Evolutionary conservation across 2,888 invertebrate genomes (phyloP).

Genomic region (Cataglyphis altisquamis): DNA sequence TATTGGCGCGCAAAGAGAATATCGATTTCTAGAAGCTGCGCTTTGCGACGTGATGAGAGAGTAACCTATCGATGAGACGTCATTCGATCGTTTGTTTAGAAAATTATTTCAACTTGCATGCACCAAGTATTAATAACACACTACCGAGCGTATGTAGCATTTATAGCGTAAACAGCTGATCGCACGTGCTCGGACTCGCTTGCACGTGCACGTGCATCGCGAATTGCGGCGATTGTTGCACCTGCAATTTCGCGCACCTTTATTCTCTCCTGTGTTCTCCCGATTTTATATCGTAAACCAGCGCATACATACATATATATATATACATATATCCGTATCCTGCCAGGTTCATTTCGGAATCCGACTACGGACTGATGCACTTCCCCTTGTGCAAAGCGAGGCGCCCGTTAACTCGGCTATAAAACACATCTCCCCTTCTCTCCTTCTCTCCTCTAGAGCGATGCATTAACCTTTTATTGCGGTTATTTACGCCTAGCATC

Average conservation of each 20-base stretch:
- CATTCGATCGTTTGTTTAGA: neutral
- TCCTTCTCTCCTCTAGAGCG: constrained; percentile 52
- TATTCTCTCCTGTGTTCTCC: constrained; percentile 33
- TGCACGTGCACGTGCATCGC: constrained; percentile 22
- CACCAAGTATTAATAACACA: constrained; percentile 2
- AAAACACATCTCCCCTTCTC: constrained; percentile 58
- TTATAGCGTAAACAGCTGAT: constrained; percentile 23
- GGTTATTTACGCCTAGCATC: constrained; percentile 63
- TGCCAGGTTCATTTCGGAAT: constrained; percentile 40
- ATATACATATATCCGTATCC: constrained; percentile 22
- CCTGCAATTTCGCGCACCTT: constrained; percentile 53
- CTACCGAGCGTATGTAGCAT: neutral
- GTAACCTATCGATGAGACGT: neutral
- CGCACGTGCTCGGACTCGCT: constrained; percentile 7
- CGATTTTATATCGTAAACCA: constrained; percentile 59
- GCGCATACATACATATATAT: neutral
- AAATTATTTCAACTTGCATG: neutral
- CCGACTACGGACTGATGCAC: constrained; percentile 1
- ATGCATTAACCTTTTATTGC: constrained; percentile 72
- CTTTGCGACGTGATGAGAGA: neutral
- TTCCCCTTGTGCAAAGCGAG: constrained; percentile 7
- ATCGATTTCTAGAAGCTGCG: neutral
- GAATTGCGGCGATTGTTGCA: constrained; percentile 18
- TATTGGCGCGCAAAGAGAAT: neutral
- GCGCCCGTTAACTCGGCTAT: constrained; percentile 65